A percentile compares a stretch with the other conserved stretches of the same genome.
Conservation (phyloP, 2,113 vertebrate genomes). For the Phyllostomus hastatus region DNA sequence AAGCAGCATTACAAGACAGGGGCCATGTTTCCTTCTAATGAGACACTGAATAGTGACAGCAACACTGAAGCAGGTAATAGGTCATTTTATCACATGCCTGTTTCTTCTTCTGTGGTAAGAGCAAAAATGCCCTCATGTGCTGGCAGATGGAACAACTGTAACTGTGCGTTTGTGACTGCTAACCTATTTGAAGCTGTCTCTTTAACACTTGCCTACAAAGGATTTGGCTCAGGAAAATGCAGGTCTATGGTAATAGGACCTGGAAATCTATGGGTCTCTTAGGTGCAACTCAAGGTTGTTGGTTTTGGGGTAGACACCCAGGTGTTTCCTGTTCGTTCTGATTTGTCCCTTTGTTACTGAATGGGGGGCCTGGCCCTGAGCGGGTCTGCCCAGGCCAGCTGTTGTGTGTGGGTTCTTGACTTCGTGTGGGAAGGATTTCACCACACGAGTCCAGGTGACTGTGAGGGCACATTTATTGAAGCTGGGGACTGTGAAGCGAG, state of each 20-base stretch:
- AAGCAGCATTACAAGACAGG: slow-evolving; percentile 89
- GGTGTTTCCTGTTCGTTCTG: neutral
- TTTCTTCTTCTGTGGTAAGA: neutral
- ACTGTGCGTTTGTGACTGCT: neutral
- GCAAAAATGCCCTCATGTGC: neutral
- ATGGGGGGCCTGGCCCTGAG: no score
- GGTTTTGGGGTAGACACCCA: neutral
- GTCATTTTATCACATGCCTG: neutral
- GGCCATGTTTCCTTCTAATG: slow-evolving; percentile 80
- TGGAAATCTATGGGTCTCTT: neutral
- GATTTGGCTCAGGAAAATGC: neutral
- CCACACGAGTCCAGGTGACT: no score
- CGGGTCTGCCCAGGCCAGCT: no score
- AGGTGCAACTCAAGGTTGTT: neutral
- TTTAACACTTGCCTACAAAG: neutral
- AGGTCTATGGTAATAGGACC: neutral
- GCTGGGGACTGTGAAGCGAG: no score
- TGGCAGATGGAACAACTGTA: neutral
- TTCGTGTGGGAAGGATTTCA: no score
- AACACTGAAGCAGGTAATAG: slow-evolving; percentile 87
- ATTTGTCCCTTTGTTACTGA: neutral
- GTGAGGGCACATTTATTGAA: no score
- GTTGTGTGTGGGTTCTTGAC: no score
- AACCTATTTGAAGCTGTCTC: neutral
- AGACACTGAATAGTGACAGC: slow-evolving; percentile 85